Percentiles rank a stretch among this genome's conserved stretches.
These are phyloP conservation scores for Falco cherrug DNA, from an alignment of 2,797 vertebrate genomes.

Conservation along the genomic window DNA sequence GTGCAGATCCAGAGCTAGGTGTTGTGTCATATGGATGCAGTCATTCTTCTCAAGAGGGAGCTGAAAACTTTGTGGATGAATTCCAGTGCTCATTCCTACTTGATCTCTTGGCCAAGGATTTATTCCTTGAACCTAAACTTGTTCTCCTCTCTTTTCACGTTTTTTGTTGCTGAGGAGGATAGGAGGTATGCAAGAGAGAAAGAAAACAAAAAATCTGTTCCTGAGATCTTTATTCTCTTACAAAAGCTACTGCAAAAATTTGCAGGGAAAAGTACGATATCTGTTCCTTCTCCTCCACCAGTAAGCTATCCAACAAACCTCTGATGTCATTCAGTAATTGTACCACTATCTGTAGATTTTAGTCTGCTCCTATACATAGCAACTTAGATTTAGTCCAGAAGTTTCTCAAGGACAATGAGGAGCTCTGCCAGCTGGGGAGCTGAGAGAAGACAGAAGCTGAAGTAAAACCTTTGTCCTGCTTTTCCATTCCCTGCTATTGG, in stretches of 20 bases:
- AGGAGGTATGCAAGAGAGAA: not conserved
- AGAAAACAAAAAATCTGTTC: not conserved
- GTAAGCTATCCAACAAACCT: not conserved
- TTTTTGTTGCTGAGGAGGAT: not conserved
- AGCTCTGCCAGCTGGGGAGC: not conserved
- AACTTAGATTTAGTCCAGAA: not conserved
- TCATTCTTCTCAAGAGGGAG: not conserved
- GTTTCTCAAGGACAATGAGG: not conserved
- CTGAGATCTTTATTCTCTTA: not conserved
- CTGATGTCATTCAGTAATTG: not conserved
- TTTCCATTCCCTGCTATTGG: not conserved
- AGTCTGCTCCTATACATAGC: not conserved
- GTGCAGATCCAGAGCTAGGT: not conserved
- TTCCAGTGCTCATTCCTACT: not conserved
- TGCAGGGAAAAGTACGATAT: not conserved
- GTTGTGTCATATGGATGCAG: not conserved
- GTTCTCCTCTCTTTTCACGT: not conserved
- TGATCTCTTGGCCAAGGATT: not conserved
- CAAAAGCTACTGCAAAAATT: not conserved
- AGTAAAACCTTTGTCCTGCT: not conserved
- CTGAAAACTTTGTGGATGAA: not conserved
- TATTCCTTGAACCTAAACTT: not conserved
- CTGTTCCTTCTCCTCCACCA: not conserved
- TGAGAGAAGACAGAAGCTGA: not conserved
- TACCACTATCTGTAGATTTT: not conserved